These are phyloP conservation scores for Anaspis maculata DNA, from an alignment of 2,888 invertebrate species.

Conservation along the genomic window DNA sequence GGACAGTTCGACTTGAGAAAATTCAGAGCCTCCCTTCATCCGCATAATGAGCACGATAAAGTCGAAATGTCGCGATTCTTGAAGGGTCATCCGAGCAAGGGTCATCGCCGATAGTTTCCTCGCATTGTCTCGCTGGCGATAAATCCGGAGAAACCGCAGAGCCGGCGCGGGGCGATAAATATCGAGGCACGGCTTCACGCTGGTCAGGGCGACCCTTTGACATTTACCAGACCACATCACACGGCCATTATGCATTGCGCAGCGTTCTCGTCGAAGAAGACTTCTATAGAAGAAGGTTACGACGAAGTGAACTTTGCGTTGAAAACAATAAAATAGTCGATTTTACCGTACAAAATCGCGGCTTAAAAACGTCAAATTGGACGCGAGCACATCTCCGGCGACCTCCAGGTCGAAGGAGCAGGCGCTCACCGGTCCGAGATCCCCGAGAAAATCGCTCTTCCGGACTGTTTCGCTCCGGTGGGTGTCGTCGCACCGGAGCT, in stretches of 20 bases:
- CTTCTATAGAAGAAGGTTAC: slow-evolving; percentile 7
- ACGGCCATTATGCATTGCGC: too few relatives aligned
- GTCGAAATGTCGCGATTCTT: too few relatives aligned
- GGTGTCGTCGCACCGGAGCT: slow-evolving; percentile 28
- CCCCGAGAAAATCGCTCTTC: slow-evolving; percentile 30
- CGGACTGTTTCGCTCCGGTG: slow-evolving; percentile 32
- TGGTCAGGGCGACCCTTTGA: slow-evolving; percentile 30
- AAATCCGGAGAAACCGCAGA: slow-evolving; percentile 22
- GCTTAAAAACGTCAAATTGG: too few relatives aligned
- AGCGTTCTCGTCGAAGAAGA: too few relatives aligned
- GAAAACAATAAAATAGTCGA: too few relatives aligned
- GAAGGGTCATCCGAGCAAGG: too few relatives aligned
- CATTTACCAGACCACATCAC: slow-evolving; percentile 26
- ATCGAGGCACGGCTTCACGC: slow-evolving; percentile 24
- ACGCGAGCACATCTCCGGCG: background rate
- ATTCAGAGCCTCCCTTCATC: too few relatives aligned
- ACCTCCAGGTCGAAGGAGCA: background rate
- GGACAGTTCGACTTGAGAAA: too few relatives aligned
- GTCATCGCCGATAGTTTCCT: slow-evolving; percentile 1
- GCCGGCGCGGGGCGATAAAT: too few relatives aligned
- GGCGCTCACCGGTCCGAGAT: slow-evolving; percentile 9
- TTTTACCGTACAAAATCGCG: too few relatives aligned
- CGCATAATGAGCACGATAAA: too few relatives aligned
- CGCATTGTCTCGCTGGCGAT: slow-evolving; percentile 13
- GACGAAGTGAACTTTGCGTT: too few relatives aligned